Evolutionary conservation across 2,113 vertebrate genomes (phyloP).

Genomic region (Pogonocichla stellata): DNA sequence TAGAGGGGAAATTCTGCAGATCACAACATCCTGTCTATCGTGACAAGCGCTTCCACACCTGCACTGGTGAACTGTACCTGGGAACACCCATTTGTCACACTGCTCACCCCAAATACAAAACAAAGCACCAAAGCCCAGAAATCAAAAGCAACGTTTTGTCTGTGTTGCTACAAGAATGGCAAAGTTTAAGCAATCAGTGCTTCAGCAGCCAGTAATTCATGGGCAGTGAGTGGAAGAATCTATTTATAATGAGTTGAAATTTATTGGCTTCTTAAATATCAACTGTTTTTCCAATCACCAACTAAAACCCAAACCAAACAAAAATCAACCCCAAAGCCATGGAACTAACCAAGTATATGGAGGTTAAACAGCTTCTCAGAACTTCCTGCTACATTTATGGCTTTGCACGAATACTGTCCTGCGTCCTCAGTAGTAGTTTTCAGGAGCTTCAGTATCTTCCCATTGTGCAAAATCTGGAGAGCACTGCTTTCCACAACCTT

Average conservation of each 20-base stretch:
- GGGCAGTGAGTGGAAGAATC: neutral
- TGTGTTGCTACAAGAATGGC: neutral
- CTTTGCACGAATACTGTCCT: constrained; percentile 90
- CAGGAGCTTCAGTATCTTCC: constrained; percentile 85
- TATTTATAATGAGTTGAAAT: neutral
- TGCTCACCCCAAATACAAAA: neutral
- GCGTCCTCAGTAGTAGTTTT: constrained; percentile 76
- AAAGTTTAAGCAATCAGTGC: neutral
- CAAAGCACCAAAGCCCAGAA: neutral
- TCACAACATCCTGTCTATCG: neutral
- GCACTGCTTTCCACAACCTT: constrained; percentile 81
- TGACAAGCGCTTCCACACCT: neutral
- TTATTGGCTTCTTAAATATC: neutral
- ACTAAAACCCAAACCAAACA: neutral
- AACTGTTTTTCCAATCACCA: neutral
- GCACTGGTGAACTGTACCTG: neutral
- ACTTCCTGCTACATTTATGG: constrained; percentile 88
- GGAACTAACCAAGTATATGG: constrained; percentile 84
- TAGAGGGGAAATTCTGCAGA: neutral
- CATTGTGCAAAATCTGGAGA: constrained; percentile 82
- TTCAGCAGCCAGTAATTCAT: neutral
- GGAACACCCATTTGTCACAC: neutral
- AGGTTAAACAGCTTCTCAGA: constrained; percentile 87
- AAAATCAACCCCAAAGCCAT: neutral
- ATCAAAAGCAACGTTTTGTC: neutral